A percentile compares a stretch with the other conserved stretches of the same genome.
phyloP scores from a whole-genome alignment of 1,140 invertebrate genomes.

The Sitophilus oryzae region DNA sequence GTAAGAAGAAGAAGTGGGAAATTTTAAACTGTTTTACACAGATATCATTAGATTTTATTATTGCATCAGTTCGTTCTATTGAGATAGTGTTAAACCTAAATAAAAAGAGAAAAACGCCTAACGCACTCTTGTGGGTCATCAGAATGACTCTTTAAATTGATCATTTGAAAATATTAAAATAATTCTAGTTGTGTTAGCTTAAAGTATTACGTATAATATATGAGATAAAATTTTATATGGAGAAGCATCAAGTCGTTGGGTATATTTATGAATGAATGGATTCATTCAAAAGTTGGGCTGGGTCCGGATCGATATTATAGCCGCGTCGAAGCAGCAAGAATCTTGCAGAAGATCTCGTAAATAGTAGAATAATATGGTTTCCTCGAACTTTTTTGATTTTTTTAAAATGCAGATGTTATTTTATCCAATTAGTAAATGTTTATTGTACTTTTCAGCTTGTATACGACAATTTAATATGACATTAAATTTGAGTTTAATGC shows the following conservation, averaged over 20 bases:
- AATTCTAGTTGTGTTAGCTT: too few species aligned
- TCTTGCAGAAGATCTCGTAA: not conserved
- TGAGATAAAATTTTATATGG: too few species aligned
- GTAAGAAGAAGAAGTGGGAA: too few species aligned
- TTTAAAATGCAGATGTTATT: not conserved
- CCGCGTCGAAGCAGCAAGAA: not conserved
- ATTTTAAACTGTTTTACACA: too few species aligned
- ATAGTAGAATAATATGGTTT: not conserved
- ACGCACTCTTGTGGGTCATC: too few species aligned
- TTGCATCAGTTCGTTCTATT: too few species aligned
- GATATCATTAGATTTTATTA: too few species aligned
- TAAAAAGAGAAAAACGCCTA: too few species aligned
- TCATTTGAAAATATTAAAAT: too few species aligned
- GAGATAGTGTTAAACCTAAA: too few species aligned
- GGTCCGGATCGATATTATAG: constrained; percentile 10
- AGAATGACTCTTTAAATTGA: too few species aligned
- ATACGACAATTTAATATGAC: not conserved
- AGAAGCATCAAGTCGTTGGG: constrained; percentile 18
- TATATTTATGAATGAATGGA: constrained; percentile 15
- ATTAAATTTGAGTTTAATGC: not conserved
- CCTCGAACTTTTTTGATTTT: not conserved
- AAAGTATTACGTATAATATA: too few species aligned
- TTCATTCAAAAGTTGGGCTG: constrained; percentile 22
- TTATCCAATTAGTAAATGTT: not conserved
- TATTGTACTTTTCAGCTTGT: not conserved